These are phyloP conservation scores for Campopleginae sp. DNA, from an alignment of 2,888 invertebrate genomes.

Conservation along the genomic window DNA sequence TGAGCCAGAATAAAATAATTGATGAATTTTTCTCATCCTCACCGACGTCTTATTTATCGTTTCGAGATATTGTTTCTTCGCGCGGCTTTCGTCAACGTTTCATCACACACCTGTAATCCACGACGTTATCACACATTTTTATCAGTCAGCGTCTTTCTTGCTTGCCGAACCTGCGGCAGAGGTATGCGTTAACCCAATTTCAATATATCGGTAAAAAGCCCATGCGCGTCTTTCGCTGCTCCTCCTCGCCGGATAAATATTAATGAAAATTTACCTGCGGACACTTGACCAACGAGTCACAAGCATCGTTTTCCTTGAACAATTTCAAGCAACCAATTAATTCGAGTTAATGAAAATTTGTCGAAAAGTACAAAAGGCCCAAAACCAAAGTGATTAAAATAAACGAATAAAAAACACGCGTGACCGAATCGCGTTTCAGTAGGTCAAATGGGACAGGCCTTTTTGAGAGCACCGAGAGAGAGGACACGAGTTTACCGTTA, in stretches of 20 bases:
- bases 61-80: constrained; percentile 19
- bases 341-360: background rate
- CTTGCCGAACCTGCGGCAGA: background rate
- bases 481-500: constrained; percentile 54
- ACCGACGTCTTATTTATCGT: background rate
- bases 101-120: constrained; percentile 40
- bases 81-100: constrained; percentile 41
- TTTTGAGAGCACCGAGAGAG: constrained; percentile 45
- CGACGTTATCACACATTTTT: constrained; percentile 44
- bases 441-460: constrained; percentile 31
- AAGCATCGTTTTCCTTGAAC: background rate
- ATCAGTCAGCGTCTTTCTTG: constrained; percentile 33
- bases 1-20: background rate
- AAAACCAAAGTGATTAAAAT: background rate
- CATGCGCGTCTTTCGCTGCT: background rate
- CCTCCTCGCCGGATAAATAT: background rate
- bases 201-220: constrained; percentile 43
- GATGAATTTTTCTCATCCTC: background rate
- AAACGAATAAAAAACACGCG: background rate
- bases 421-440: constrained; percentile 31
- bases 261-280: background rate
- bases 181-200: constrained; percentile 62
- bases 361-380: background rate
- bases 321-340: background rate
- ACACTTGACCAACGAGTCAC: background rate